Evolutionary conservation across 2,888 invertebrate species (phyloP), one percentile per base, ranked within the genome.

Genomic region (Parelbella ahira): DNA sequence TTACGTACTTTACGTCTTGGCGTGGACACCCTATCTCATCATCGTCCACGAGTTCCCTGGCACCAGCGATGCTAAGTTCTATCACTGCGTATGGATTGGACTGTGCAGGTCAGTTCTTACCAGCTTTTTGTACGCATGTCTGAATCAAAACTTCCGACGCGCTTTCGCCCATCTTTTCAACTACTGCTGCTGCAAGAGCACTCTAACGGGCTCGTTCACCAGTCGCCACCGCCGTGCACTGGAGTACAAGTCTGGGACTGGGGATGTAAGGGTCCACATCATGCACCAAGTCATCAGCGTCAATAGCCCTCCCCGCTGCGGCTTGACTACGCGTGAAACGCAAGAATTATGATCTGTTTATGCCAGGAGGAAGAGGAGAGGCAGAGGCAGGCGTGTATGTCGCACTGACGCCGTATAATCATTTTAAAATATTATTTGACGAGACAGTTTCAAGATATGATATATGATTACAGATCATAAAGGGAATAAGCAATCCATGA

Each of bases 111-210:
- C 93, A 0, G 90, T 92, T 50, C 68, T 93, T 48, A 91, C 92
- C 48, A 91, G 91, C 52, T 82, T 91, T 10, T 63, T 94, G 0
- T 83, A 77, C 63, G 90, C 91, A 57, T 72, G 90, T 2, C 75
- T 91, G n/a, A 92, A 93, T 60, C 80, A 87, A 4, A 91, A 91
- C 61, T 94, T 94, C 62, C 88, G 93, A 20, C 89, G 89, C 44
- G 93, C 93, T 3, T 94, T 93, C 65, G 82, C 91, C 6, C 91
- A 92, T 60, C 77, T 94, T 4, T 94, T 94, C 63, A 92, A 93
- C 60, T 95, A 94, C 60, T 94, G 94, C 62, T 94, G 92, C 65
- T 94, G 94, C 76, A 94, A 94, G 69, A 93, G 91, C 4, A 54
- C 57, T 1, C 12, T 76, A 0, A 91, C 92, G 2, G 91, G 91